Conservation (phyloP, 2,888 invertebrate species). For the Conomelus anceps region DNA sequence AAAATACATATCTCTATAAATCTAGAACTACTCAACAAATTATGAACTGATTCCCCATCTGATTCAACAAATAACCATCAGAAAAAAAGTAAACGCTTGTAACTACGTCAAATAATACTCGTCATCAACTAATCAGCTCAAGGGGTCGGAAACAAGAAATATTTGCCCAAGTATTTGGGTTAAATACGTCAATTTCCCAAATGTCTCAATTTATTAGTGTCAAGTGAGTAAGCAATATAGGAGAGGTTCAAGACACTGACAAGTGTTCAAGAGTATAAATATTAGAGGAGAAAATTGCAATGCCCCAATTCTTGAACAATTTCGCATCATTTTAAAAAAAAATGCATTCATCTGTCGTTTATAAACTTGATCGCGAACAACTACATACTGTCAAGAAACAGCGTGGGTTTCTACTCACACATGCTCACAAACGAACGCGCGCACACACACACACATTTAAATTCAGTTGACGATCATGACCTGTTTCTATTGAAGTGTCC, state of each 20-base stretch:
- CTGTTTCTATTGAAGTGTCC: neutral
- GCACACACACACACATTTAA: neutral
- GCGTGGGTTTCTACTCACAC: neutral
- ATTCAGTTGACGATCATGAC: neutral
- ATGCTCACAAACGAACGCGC: neutral
- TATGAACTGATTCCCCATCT: no score
- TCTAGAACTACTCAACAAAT: no score
- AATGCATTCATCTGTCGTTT: neutral
- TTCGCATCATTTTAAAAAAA: neutral
- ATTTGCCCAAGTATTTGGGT: neutral
- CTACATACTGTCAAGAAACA: neutral
- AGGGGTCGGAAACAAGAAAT: neutral
- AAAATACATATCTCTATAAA: no score
- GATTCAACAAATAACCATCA: no score
- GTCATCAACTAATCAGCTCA: neutral
- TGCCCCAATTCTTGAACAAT: neutral
- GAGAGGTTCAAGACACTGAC: no score
- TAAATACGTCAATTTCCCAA: neutral
- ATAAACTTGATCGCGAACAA: neutral
- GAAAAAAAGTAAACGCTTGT: no score
- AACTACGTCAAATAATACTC: neutral
- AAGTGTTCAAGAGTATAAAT: no score
- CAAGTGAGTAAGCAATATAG: no score
- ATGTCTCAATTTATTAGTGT: neutral
- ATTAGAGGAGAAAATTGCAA: neutral